Base-by-base conservation (phyloP, 2,113 vertebrate genomes). In the Tupaia tana region DNA sequence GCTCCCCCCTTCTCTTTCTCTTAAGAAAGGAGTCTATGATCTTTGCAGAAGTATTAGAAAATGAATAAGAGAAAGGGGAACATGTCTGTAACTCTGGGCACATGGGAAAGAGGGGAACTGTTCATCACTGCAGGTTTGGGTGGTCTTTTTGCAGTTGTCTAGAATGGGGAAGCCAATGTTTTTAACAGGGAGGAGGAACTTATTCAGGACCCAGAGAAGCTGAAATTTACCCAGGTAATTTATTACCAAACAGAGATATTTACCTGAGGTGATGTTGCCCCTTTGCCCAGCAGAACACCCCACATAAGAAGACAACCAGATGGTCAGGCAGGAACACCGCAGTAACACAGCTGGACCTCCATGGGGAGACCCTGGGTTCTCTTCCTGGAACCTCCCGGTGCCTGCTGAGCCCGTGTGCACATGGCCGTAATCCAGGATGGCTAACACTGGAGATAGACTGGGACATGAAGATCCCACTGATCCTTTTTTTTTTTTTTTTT, bases 81-180 rank as follows among this genome's bases (percentile, higher is more conserved):
- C 2, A 34, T 25, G 56, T 91, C n/a, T 58, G 27, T 73, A 86
- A 71, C 81, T 85, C 69, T 86, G 52, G 71, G 61, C 77, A 87
- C 91, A 96, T 71, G 27, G 34, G 67, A 86, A 89, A 78, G 79
- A 85, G 7, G 31, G 56, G 11, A 86, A 86, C 61, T 63, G n/a
- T 58, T 19, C 56, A 29, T 43, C 58, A n/a, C 52, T 59, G 85
- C 67, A 81, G 75, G 52, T 78, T 67, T 85, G 91, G 71, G 80
- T 93, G 91, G 69, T 85, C 69, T 90, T 83, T 94, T 89, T 81
- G 80, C 94, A 52, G 95, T 71, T 34, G 6, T 59, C 4, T 80
- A 64, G 64, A 91, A 64, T 59, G 7, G 19, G 43, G 12, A 77
- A 70, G 2, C 15, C 27, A 74, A 66, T 27, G 13, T 2, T 18